A percentile compares a stretch with the other conserved stretches of the same genome.
Evolutionary conservation across 2,113 vertebrate genomes (phyloP).

Genomic region (Notiomystis cincta): DNA sequence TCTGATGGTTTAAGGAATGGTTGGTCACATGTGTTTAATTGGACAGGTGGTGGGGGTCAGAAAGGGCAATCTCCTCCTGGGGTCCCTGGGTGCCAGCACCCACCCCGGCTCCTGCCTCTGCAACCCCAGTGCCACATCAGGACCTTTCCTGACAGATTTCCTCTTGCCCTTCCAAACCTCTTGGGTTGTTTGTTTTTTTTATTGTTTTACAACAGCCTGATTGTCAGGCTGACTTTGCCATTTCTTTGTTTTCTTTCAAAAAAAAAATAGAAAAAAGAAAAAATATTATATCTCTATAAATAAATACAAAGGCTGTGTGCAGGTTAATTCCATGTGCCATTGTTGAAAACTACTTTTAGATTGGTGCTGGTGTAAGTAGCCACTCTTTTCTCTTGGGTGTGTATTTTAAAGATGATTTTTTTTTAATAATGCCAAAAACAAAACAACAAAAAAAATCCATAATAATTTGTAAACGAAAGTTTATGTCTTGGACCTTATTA

Average conservation of each 20-base stretch:
- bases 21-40: background rate
- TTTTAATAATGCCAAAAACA: constrained; percentile 79
- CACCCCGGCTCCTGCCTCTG: background rate
- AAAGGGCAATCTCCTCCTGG: background rate
- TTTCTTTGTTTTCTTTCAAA: constrained; percentile 63
- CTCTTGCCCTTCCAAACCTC: constrained; percentile 50
- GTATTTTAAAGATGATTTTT: constrained; percentile 70
- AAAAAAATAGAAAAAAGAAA: background rate
- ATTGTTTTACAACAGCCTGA: constrained; percentile 33
- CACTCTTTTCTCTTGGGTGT: constrained; percentile 75
- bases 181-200: background rate
- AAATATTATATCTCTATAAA: constrained; percentile 26
- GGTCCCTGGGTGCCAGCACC: constrained; percentile 13
- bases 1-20: constrained; percentile 63
- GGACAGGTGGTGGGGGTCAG: background rate
- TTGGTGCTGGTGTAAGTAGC: constrained; percentile 80
- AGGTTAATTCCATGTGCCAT: constrained; percentile 79
- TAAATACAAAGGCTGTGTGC: constrained; percentile 64
- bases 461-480: constrained; percentile 79
- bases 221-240: constrained; percentile 45
- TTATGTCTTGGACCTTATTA: constrained; percentile 73
- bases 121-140: constrained; percentile 26
- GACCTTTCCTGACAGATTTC: constrained; percentile 49
- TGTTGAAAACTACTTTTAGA: constrained; percentile 73
- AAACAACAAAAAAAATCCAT: constrained; percentile 37